phyloP scores from a whole-genome alignment of 2,888 invertebrate species.

The Lasioglossum zephyrum region DNA sequence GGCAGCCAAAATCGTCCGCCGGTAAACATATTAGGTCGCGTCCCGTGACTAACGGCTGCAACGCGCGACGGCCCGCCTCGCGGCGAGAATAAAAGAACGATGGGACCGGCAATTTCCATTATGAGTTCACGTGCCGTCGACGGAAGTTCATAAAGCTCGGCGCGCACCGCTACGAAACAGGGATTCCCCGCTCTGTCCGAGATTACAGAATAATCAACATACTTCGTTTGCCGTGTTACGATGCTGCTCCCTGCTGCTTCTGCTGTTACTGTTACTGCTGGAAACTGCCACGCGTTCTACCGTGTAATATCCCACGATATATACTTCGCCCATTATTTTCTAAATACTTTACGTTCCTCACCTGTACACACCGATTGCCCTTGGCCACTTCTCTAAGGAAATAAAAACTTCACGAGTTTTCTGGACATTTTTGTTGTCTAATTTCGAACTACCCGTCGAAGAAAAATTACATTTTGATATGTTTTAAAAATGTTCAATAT shows the following conservation, averaged over 20 bases:
- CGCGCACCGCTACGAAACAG: not conserved
- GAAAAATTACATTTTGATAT: too few relatives aligned
- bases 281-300: not conserved
- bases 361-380: not conserved
- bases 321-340: not conserved
- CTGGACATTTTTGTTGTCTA: not conserved
- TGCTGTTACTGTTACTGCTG: not conserved
- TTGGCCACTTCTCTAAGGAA: too few relatives aligned
- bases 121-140: slow-evolving; percentile 30
- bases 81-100: slow-evolving; percentile 39
- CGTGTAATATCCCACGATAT: not conserved
- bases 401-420: not conserved
- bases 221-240: slow-evolving; percentile 12
- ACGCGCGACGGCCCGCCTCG: slow-evolving; percentile 19
- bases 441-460: too few relatives aligned
- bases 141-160: slow-evolving; percentile 16
- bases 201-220: slow-evolving; percentile 15
- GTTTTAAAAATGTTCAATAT: too few relatives aligned
- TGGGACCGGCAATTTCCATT: slow-evolving; percentile 44
- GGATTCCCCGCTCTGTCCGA: slow-evolving; percentile 3
- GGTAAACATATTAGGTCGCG: slow-evolving; percentile 51
- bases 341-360: not conserved
- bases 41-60: slow-evolving; percentile 41
- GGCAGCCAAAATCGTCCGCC: slow-evolving; percentile 39
- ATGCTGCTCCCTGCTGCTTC: not conserved